Evolutionary conservation across 2,797 vertebrate genomes (phyloP).

Genomic region (Parauchenoglanis punctatus): DNA sequence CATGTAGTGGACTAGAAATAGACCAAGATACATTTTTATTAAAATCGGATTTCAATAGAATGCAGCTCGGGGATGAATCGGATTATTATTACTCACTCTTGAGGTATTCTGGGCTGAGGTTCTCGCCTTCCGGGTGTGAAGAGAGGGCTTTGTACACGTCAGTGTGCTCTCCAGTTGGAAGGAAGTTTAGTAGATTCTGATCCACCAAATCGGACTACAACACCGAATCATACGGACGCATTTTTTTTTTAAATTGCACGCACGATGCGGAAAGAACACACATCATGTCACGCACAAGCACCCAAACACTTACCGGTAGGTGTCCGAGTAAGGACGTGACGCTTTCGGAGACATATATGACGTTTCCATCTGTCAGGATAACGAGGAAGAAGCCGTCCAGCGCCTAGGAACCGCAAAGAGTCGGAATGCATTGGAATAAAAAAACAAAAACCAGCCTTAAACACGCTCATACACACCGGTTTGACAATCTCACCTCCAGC

Average conservation of each 20-base stretch:
- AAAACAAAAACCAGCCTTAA: too few species aligned
- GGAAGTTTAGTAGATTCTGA: constrained; percentile 98
- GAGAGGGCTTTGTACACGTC: constrained; percentile 95
- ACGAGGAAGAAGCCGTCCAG: constrained; percentile 98
- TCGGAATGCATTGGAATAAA: background rate
- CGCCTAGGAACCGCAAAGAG: constrained; percentile 73
- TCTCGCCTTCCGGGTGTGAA: constrained; percentile 88
- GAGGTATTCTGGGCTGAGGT: constrained; percentile 87
- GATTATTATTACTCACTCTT: constrained; percentile 84
- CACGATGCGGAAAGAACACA: background rate
- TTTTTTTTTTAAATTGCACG: too few species aligned
- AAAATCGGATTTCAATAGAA: background rate
- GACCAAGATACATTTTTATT: background rate
- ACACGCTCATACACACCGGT: background rate
- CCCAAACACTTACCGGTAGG: constrained; percentile 85
- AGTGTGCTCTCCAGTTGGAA: constrained; percentile 92
- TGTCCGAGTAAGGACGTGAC: constrained; percentile 96
- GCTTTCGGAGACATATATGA: constrained; percentile 96
- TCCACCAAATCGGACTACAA: constrained; percentile 87
- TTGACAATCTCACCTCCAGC: constrained; percentile 85
- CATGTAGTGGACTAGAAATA: too few species aligned
- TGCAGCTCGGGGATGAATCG: background rate
- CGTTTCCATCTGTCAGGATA: constrained; percentile 98
- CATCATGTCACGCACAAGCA: background rate
- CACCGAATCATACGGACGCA: background rate